Evolutionary conservation across 2,797 vertebrate species (phyloP).

Genomic region (Alca torda): DNA sequence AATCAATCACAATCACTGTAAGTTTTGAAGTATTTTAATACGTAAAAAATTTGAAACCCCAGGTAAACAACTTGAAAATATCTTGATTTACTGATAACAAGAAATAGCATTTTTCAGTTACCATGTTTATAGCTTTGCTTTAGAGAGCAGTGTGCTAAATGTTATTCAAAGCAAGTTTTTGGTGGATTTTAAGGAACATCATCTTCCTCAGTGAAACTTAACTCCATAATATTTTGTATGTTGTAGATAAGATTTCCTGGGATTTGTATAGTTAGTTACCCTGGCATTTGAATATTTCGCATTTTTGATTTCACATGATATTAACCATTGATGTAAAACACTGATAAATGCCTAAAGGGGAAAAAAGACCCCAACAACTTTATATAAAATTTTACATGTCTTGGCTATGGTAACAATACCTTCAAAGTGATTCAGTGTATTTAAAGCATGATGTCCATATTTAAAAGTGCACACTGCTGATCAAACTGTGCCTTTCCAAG

Average conservation of each 20-base stretch:
- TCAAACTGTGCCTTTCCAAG: conserved; percentile 3
- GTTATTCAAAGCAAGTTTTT: background rate
- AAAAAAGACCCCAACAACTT: background rate
- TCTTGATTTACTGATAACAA: background rate
- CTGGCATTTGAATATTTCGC: background rate
- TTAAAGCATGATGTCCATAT: background rate
- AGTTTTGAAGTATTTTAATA: background rate
- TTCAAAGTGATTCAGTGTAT: background rate
- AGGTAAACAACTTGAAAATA: background rate
- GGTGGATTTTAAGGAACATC: background rate
- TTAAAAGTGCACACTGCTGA: background rate
- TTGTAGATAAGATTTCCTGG: background rate
- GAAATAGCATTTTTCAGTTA: background rate
- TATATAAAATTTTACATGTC: background rate
- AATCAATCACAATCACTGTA: background rate
- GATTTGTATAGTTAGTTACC: background rate
- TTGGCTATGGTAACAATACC: background rate
- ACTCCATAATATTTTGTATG: background rate
- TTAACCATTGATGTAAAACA: background rate
- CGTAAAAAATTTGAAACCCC: background rate
- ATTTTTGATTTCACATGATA: background rate
- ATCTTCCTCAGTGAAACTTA: background rate
- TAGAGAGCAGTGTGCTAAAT: background rate
- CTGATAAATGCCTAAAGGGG: background rate
- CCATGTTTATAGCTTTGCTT: background rate